Evolutionary conservation across 2,888 invertebrate genomes (phyloP), one percentile per base, ranked within the genome.

Genomic region (Rhagonycha lutea): DNA sequence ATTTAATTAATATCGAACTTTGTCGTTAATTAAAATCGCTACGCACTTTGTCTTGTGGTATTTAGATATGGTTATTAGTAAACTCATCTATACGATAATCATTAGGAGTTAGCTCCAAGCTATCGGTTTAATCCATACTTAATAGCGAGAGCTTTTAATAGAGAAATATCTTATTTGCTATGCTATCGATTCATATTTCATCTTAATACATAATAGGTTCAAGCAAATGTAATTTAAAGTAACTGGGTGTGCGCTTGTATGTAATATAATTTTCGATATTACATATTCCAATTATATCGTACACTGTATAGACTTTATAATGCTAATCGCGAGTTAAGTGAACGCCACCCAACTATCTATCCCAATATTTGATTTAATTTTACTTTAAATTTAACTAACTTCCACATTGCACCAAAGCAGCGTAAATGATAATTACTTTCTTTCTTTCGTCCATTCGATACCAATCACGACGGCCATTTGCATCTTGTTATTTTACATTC

Each of bases 381-480:
- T 68, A 23, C 14, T 67, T 28, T 0, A 67, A 67, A 67, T 67
- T 26, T 12, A 24, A 28, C 12, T 14, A 47, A 47, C 7, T 47
- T 47, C 4, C 7, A 47, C n/a, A 47, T 47, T n/a, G 47, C 47
- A n/a, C 47, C 47, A 47, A 47, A 47, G 70, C 70, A 47, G 70
- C 70, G 70, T 68, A 28, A 67, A 68, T 26, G 74, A 70, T 74
- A 74, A 74, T 74, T 68, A 74, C 68, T 74, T 65, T 74, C 68
- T 72, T 75, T 75, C 75, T 72, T 60, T 72, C 61, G 75, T 68
- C 72, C 75, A 65, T 69, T 75, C 68, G 60, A 63, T 60, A 72
- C 72, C 70, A 78, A 78, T 80, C 75, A 68, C 69, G 73, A 77
- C 75, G 74, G 74, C 80, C 73, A 80, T 80, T 78, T 80, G 79